These are phyloP conservation scores for Sinotaia quadrata DNA, from an alignment of 2,888 invertebrate genomes.

Conservation along the genomic window DNA sequence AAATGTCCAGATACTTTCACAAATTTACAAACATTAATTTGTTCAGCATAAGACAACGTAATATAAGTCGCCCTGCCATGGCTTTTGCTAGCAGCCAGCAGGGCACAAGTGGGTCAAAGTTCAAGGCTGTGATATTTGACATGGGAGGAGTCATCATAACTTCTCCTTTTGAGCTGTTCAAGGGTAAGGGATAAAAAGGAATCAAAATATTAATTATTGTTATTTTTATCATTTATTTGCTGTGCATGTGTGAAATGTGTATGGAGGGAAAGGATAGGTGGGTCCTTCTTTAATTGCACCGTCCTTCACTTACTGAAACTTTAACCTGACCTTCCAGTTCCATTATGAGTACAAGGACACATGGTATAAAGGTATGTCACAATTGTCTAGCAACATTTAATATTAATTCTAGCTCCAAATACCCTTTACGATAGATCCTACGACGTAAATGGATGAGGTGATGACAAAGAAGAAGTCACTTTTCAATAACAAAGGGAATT, in stretches of 20 bases:
- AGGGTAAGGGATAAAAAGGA: conserved; percentile 45
- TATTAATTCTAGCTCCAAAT: no score
- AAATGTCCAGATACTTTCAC: conserved; percentile 6
- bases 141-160: conserved; percentile 74
- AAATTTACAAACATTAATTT: neutral
- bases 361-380: no score
- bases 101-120: conserved; percentile 13
- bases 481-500: no score
- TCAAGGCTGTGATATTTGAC: conserved; percentile 74
- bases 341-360: no score
- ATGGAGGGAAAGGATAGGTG: neutral
- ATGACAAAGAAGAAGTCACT: no score
- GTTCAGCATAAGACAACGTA: conserved; percentile 1
- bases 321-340: no score
- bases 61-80: neutral
- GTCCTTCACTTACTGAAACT: no score
- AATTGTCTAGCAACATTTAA: no score
- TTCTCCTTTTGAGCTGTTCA: conserved; percentile 66
- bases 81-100: neutral
- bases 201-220: no score
- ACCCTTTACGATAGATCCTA: no score
- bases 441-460: no score
- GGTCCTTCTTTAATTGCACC: no score
- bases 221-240: neutral
- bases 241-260: neutral